Evolutionary conservation across 2,888 invertebrate genomes (phyloP).

Genomic region (Euplexia lucipara): DNA sequence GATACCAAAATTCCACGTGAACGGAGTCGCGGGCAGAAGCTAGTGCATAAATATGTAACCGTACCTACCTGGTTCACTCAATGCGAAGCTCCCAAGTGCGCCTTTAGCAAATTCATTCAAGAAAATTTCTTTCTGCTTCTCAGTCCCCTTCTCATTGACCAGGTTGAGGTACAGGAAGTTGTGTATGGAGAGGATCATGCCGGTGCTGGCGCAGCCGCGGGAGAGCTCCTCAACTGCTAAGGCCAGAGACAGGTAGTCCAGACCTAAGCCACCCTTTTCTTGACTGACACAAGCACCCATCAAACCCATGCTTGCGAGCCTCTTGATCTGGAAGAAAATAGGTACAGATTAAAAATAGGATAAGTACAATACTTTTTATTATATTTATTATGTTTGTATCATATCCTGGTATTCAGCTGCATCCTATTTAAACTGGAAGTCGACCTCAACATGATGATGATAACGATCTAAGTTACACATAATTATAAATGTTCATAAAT

Average conservation of each 20-base stretch:
- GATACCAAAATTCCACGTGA: no score
- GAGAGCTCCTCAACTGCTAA: conserved; percentile 95
- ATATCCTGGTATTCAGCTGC: no score
- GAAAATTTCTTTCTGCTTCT: conserved; percentile 93
- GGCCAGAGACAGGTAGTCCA: conserved; percentile 93
- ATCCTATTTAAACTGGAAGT: no score
- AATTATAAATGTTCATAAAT: not conserved
- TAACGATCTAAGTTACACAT: no score
- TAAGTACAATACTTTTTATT: no score
- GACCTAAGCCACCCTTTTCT: conserved; percentile 93
- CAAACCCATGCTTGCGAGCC: conserved; percentile 93
- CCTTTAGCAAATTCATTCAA: conserved; percentile 92
- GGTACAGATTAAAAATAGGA: not conserved
- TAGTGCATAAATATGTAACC: no score
- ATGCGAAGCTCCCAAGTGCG: conserved; percentile 94
- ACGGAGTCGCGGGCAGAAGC: no score
- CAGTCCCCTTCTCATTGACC: conserved; percentile 92
- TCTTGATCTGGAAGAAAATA: conserved; percentile 90
- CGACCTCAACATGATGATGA: no score
- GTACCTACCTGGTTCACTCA: conserved; percentile 93
- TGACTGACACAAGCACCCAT: conserved; percentile 93
- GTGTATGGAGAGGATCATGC: conserved; percentile 94
- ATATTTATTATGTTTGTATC: no score
- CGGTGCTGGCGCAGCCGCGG: conserved; percentile 94
- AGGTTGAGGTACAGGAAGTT: conserved; percentile 95